These are phyloP conservation scores for Scaptomyza caliginosa DNA, from an alignment of 2,888 invertebrate species.

Conservation along the genomic window DNA sequence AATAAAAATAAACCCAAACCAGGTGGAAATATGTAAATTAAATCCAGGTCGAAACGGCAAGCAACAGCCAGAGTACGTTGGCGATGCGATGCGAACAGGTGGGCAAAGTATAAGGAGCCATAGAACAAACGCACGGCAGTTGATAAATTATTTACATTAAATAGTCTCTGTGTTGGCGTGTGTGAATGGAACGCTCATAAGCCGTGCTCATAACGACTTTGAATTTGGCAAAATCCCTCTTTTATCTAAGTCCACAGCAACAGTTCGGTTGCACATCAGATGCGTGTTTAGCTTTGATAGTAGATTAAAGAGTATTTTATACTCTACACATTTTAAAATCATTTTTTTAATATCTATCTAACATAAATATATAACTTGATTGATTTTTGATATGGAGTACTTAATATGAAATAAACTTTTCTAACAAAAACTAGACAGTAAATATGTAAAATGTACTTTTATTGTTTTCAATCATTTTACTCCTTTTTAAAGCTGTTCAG, in stretches of 20 bases:
- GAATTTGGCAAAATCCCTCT: slow-evolving; percentile 28
- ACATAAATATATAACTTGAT: no score
- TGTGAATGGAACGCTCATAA: slow-evolving; percentile 14
- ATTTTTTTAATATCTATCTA: no score
- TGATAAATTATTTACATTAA: slow-evolving; percentile 71
- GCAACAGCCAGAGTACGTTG: slow-evolving; percentile 23
- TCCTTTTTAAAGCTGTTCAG: slow-evolving; percentile 39
- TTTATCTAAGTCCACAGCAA: not conserved
- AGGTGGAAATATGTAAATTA: slow-evolving; percentile 71
- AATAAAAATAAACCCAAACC: slow-evolving; percentile 20
- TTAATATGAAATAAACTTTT: not conserved
- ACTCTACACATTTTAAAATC: not conserved
- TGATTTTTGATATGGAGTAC: no score
- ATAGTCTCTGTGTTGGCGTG: no score
- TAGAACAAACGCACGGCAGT: slow-evolving; percentile 30
- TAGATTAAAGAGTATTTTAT: not conserved
- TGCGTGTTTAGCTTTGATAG: slow-evolving; percentile 6
- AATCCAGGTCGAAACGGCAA: slow-evolving; percentile 52
- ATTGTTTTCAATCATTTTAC: slow-evolving; percentile 38
- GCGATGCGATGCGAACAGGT: slow-evolving; percentile 40
- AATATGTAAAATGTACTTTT: slow-evolving; percentile 16
- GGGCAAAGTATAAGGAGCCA: slow-evolving; percentile 25
- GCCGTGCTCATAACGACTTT: slow-evolving; percentile 35
- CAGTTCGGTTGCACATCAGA: slow-evolving; percentile 19
- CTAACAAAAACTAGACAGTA: not conserved